Evolutionary conservation across 2,113 vertebrate genomes (phyloP).

Genomic region (Ammodytes marinus): DNA sequence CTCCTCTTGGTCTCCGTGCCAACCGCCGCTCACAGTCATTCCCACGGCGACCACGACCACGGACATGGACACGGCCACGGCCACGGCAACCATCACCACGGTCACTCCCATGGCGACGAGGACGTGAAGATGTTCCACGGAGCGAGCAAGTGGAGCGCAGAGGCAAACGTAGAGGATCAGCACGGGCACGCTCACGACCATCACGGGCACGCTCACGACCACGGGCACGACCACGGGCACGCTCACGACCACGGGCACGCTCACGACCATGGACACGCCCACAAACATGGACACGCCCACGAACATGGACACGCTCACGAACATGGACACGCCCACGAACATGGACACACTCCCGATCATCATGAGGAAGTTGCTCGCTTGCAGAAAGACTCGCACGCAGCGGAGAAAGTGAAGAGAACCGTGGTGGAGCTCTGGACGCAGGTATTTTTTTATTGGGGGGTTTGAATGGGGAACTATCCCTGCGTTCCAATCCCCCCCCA

Average conservation of each 20-base stretch:
- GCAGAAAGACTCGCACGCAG: conserved; percentile 58
- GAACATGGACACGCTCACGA: not conserved
- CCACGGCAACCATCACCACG: conserved; percentile 71
- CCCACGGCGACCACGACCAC: conserved; percentile 78
- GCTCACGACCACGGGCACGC: conserved; percentile 32
- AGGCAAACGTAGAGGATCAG: conserved; percentile 81
- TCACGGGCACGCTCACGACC: not conserved
- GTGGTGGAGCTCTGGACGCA: conserved; percentile 90
- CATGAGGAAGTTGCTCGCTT: conserved; percentile 44
- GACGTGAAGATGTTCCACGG: conserved; percentile 83
- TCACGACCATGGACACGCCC: conserved; percentile 61
- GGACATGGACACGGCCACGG: conserved; percentile 71
- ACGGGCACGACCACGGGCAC: conserved; percentile 47
- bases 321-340: not conserved
- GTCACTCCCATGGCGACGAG: conserved; percentile 76
- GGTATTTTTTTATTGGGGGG: conserved; percentile 69
- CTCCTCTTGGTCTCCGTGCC: conserved; percentile 65
- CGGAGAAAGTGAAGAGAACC: conserved; percentile 73
- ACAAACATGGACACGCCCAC: conserved; percentile 47
- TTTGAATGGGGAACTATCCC: no score
- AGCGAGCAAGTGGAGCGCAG: conserved; percentile 86
- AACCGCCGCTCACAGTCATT: conserved; percentile 73
- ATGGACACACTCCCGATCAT: conserved; percentile 36
- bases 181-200: conserved; percentile 59
- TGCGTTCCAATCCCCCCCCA: no score